A percentile compares a stretch with the other conserved stretches of the same genome.
Evolutionary conservation across 2,888 invertebrate species (phyloP).

Genomic region (Seladonia tumulorum): DNA sequence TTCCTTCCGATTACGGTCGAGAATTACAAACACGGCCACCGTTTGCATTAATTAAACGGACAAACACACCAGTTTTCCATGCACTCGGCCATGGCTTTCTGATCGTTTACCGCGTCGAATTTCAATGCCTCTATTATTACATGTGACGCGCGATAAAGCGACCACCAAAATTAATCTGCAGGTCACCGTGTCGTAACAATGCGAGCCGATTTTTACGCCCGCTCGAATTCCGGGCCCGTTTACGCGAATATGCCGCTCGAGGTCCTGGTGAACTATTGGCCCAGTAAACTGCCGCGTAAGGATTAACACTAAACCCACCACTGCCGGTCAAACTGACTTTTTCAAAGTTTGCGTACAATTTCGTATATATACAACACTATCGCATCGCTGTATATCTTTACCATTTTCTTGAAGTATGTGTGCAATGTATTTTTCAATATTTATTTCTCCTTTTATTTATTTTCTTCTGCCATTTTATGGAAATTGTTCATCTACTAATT

Average conservation of each 20-base stretch:
- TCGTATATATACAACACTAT: too few species aligned
- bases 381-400: too few species aligned
- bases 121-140: background rate
- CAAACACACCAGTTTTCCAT: constrained; percentile 19
- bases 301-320: too few species aligned
- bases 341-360: too few species aligned
- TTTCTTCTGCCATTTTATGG: too few species aligned
- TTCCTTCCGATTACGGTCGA: background rate
- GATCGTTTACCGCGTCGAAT: background rate
- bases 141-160: background rate
- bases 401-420: too few species aligned
- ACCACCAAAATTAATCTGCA: background rate
- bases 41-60: constrained; percentile 28
- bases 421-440: too few species aligned
- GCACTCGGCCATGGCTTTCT: background rate
- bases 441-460: too few species aligned
- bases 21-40: background rate
- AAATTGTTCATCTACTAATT: too few species aligned
- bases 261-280: background rate
- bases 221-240: background rate
- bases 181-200: background rate
- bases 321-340: too few species aligned
- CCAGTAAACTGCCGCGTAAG: too few species aligned
- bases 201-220: background rate
- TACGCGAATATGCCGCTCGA: background rate